Base-by-base conservation (phyloP, 2,797 vertebrate genomes). In the Hapalemur alaotrensis region DNA sequence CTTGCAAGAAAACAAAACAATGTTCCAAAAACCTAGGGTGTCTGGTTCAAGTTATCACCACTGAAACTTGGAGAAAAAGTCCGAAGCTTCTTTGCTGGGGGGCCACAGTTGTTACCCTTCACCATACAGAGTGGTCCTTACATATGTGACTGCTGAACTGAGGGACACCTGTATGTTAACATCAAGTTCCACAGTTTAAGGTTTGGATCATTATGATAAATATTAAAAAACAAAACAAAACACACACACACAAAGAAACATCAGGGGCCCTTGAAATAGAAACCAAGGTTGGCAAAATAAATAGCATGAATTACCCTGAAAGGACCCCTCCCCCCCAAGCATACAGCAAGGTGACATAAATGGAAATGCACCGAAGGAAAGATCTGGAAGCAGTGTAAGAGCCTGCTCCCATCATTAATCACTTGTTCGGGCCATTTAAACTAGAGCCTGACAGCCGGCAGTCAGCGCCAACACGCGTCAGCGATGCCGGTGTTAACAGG, bases 401-500 rank as follows among this genome's bases (percentile, higher is more conserved):
- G 96, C 95, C 97, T 96, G 96, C 93, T 98, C 97, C 97, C 97
- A 95, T 95, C 98, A 97, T 98, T 98, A 98, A 98, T 98, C 97
- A 97, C 96, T 97, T 97, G 94, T 97, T 96, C 89, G 97, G 97
- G 93, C 95, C 97, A 94, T 97, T 98, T 98, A 98, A 98, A 98
- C 88, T 82, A 96, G 91, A 96, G 98, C 97, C 93, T 98, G 98
- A 98, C 88, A 97, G 98, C 98, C 98, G 90, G 95, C 97, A 98
- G 98, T 98, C 97, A 98, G 98, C 98, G 96, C 97, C 97, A 97
- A 97, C 98, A 97, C 91, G 92, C 93, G 97, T 98, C 98, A 98
- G 96, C 83, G 73, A 97, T 25, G 92, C 94, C 91, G 94, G 98
- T 98, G 98, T 98, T 98, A 98, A 98, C 98, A 98, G 98, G 96